Evolutionary conservation across 2,797 vertebrate genomes (phyloP), one percentile per base, ranked within the genome.

Genomic region (Sebastes kiyomatsui): DNA sequence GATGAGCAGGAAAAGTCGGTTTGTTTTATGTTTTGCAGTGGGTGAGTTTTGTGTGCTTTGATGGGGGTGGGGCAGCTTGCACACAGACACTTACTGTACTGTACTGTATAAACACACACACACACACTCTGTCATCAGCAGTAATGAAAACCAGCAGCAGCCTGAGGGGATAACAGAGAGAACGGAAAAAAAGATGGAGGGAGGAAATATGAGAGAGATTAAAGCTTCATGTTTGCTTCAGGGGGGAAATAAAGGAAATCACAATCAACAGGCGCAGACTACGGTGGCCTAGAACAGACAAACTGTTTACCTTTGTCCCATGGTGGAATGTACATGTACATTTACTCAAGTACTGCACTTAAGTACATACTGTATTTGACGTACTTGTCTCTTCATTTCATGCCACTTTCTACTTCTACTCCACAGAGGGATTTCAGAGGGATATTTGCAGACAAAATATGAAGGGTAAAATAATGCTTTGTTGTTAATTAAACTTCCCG

Each of bases 91-190:
- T 22, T 23, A 72, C 27, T 59, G 33, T 66, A 49, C 71, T 61
- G 59, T 28, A 70, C 49, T 52, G 32, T n/a, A 56, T 12, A 32
- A 10, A 66, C 30, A 65, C 46, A 46, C 59, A 59, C 59, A 59
- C 52, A 46, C 64, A 38, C 77, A n/a, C 38, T 20, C 23, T 27
- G 38, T 54, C 74, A 72, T 68, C 84, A 64, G 61, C 61, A 67
- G 85, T 85, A 87, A 87, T 77, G 86, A 80, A 90, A 87, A 82
- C 55, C 69, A 75, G 87, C 73, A 54, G 67, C 72, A 77, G 75
- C 62, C 77, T 35, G 68, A 61, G 84, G 85, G 23, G 68, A 85
- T 77, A 35, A 67, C 65, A 30, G 59, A 69, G 79, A 69, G 83
- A 38, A 75, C 33, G 66, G 81, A 86, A 84, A 85, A 81, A 60